These are phyloP conservation scores for Leucophenga maculata DNA, from an alignment of 2,888 invertebrate species.

Conservation along the genomic window DNA sequence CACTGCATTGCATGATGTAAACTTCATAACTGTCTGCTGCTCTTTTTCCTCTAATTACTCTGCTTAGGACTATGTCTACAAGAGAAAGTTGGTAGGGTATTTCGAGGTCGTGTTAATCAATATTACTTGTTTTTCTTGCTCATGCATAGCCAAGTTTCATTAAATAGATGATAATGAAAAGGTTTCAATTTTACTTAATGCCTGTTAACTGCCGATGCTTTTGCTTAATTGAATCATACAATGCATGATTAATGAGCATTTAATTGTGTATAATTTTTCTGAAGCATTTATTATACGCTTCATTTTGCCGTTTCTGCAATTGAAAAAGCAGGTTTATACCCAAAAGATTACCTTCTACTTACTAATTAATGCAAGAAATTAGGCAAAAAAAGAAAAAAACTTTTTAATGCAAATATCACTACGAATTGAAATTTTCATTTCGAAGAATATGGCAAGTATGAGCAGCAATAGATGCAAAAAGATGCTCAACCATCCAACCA, in stretches of 20 bases:
- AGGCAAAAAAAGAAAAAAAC: conserved; percentile 48
- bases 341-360: conserved; percentile 30
- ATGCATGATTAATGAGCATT: conserved; percentile 61
- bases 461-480: not conserved
- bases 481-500: not conserved
- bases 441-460: not conserved
- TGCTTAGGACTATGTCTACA: too few species aligned
- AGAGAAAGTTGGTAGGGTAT: too few species aligned
- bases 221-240: conserved; percentile 35
- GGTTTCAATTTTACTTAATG: conserved; percentile 10
- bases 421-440: conserved; percentile 7
- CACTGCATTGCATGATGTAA: too few species aligned
- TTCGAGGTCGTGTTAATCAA: too few species aligned
- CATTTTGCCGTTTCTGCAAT: too few species aligned
- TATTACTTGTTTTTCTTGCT: not conserved
- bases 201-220: not conserved
- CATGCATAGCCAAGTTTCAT: not conserved
- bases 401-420: conserved; percentile 17
- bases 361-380: conserved; percentile 64
- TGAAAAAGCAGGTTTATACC: not conserved
- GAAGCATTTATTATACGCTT: too few species aligned
- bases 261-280: conserved; percentile 53
- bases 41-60: too few species aligned
- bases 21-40: too few species aligned
- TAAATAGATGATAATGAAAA: not conserved